phyloP scores from a whole-genome alignment of 2,113 vertebrate species.

The Lynx canadensis region DNA sequence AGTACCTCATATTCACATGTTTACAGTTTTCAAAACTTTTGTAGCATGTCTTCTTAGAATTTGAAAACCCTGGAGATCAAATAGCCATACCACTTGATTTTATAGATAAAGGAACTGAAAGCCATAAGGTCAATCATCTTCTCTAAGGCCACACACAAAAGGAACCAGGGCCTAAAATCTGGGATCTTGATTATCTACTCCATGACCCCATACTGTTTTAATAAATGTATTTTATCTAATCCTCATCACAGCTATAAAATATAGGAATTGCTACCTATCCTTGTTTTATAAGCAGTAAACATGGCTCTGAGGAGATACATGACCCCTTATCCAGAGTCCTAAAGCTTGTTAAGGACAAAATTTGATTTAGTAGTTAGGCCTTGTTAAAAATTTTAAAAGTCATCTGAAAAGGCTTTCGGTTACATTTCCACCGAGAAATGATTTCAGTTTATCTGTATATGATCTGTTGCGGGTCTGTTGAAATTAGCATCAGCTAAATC shows the following conservation, averaged over 20 bases:
- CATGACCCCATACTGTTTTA: background rate
- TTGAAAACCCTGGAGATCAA: background rate
- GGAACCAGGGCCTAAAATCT: background rate
- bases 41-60: background rate
- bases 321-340: background rate
- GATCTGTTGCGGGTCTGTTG: background rate
- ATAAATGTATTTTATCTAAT: background rate
- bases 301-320: background rate
- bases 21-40: background rate
- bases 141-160: background rate
- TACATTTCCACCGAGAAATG: background rate
- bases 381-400: background rate
- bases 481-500: background rate
- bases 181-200: background rate
- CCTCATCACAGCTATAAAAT: background rate
- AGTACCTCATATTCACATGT: background rate
- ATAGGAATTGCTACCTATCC: background rate
- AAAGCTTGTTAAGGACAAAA: conserved; percentile 3
- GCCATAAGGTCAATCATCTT: background rate
- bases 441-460: background rate
- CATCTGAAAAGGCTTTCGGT: background rate
- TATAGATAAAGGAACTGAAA: conserved; percentile 9
- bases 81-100: background rate
- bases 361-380: background rate
- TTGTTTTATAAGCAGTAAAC: conserved; percentile 10